phyloP scores from a whole-genome alignment of 2,113 vertebrate genomes.

The Psophia crepitans region DNA sequence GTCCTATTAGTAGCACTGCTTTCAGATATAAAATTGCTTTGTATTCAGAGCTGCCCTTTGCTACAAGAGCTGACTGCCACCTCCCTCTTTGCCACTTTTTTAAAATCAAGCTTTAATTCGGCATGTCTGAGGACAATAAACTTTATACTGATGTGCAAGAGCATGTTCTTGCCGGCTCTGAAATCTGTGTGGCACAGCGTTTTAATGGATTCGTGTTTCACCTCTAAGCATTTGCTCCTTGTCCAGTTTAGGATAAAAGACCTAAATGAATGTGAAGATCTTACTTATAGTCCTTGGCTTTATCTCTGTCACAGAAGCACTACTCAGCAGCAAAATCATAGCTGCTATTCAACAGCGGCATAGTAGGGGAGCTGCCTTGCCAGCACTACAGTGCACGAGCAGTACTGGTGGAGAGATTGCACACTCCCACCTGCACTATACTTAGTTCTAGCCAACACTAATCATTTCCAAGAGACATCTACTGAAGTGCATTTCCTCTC shows the following conservation, averaged over 20 bases:
- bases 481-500: conserved; percentile 1
- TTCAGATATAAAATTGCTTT: background rate
- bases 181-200: background rate
- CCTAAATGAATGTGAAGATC: background rate
- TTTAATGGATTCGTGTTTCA: background rate
- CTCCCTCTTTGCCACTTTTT: background rate
- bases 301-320: background rate
- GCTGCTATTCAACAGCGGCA: background rate
- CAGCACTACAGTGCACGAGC: background rate
- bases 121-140: background rate
- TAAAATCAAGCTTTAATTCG: background rate
- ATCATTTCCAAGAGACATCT: background rate
- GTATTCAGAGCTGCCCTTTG: background rate
- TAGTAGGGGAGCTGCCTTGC: background rate
- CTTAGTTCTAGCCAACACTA: background rate
- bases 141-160: background rate
- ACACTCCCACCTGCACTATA: background rate
- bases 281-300: background rate
- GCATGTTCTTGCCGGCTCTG: background rate
- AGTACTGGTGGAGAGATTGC: background rate
- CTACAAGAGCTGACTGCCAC: background rate
- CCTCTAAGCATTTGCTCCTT: background rate
- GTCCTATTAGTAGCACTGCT: background rate
- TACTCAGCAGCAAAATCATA: background rate
- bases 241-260: background rate